Base-by-base conservation (phyloP, 2,113 vertebrate genomes). In the Zosterops hypoxanthus region DNA sequence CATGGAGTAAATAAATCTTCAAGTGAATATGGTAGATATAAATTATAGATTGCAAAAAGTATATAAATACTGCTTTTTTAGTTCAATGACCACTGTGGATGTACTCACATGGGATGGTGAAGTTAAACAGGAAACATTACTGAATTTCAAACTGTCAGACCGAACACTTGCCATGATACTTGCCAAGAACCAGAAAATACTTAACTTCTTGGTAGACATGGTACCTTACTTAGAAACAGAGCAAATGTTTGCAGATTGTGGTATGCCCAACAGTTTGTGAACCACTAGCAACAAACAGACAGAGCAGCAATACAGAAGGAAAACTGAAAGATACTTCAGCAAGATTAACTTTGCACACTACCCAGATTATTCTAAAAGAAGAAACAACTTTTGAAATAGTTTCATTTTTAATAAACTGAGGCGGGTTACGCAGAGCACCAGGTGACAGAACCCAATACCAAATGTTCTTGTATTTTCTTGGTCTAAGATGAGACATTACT, bases 381-480 rank as follows among this genome's bases (percentile, higher is more conserved):
- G 25, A 88, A 87, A 56, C 4, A 0, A 56, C 20, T 65, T 88
- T 25, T n/a, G 29, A 85, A 85, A 82, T 36, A 20, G 39, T 41
- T 79, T 72, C 0, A 65, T 47, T 80, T 93, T 49, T 42, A 61
- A 49, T 69, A 41, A 87, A 44, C 25, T 42, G 34, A 47, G 29
- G 4, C 1, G 2, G 5, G 7, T 55, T 86, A 29, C 21, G 16
- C 52, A 92, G 36, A 55, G 6, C 1, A 0, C 47, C 50, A 53
- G 42, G 47, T 14, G 42, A 59, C 3, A 60, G 24, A 84, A 75
- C 6, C 8, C 56, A 47, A 9, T 12, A 25, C 9, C 15, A 91
- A 52, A 44, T 0, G 0, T 10, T 68, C 22, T 28, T 9, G 1
- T 21, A 56, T 16, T 34, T 44, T 11, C 44, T 65, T 41, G 5